phyloP scores from a whole-genome alignment of 2,888 invertebrate genomes.

The Dolichopus griseipennis region DNA sequence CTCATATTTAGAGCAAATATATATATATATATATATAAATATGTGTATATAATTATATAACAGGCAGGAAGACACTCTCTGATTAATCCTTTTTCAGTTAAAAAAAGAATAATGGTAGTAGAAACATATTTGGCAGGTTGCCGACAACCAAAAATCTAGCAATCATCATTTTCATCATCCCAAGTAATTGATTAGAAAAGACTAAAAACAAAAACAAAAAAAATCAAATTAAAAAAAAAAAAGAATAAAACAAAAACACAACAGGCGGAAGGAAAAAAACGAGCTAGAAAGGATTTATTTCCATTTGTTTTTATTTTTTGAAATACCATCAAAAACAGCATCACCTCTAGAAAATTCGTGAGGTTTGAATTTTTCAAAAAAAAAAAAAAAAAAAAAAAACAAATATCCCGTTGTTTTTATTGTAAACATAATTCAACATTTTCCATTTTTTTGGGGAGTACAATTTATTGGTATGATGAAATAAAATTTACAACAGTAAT shows the following conservation, averaged over 20 bases:
- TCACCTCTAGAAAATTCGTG: neutral
- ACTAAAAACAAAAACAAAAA: neutral
- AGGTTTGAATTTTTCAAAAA: neutral
- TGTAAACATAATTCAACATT: neutral
- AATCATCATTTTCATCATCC: slow-evolving; percentile 6
- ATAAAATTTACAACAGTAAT: neutral
- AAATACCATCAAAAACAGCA: neutral
- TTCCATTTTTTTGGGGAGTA: neutral
- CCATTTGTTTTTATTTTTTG: neutral
- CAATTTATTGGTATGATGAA: neutral
- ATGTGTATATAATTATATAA: neutral
- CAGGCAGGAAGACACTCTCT: slow-evolving; percentile 1
- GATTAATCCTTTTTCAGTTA: slow-evolving; percentile 3
- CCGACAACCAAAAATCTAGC: slow-evolving; percentile 4
- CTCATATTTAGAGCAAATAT: too few species aligned
- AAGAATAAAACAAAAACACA: neutral
- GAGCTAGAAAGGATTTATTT: neutral
- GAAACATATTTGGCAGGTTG: slow-evolving; percentile 4
- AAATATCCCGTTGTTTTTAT: neutral
- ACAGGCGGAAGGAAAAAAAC: neutral
- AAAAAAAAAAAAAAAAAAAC: too few species aligned
- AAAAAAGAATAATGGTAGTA: neutral
- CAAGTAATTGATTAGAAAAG: slow-evolving; percentile 6
- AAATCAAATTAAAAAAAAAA: neutral
- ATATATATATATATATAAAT: too few species aligned